Evolutionary conservation across 2,888 invertebrate genomes (phyloP).

Genomic region (Drosophila maculinotata): DNA sequence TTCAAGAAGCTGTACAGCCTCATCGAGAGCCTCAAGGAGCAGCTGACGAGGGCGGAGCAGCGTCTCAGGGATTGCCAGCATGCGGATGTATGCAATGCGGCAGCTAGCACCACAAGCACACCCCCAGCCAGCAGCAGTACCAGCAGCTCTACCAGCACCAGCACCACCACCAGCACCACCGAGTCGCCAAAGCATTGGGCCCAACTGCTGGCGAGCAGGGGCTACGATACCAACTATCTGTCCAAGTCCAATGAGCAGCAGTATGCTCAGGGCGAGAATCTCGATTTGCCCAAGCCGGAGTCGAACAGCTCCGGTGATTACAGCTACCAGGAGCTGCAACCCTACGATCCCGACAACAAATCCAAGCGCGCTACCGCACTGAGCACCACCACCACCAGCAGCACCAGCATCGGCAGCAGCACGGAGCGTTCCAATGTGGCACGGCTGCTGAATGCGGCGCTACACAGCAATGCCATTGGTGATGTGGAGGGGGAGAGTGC

Average conservation of each 20-base stretch:
- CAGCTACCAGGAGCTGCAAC: slow-evolving; percentile 51
- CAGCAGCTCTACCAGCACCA: slow-evolving; percentile 4
- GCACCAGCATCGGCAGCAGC: slow-evolving; percentile 6
- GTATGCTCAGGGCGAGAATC: slow-evolving; percentile 49
- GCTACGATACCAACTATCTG: slow-evolving; percentile 70
- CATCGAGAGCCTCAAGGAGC: slow-evolving; percentile 36
- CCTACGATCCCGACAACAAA: slow-evolving; percentile 49
- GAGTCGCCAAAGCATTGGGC: slow-evolving; percentile 56
- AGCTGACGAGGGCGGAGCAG: slow-evolving; percentile 35
- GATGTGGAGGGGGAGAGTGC: background rate
- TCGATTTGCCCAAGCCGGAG: too few species aligned
- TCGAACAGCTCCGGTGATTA: slow-evolving; percentile 28
- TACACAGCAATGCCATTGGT: slow-evolving; percentile 20
- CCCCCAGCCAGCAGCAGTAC: slow-evolving; percentile 6
- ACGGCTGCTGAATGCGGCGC: slow-evolving; percentile 28
- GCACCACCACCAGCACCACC: slow-evolving; percentile 5
- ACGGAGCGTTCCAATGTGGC: slow-evolving; percentile 24
- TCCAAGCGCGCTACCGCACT: slow-evolving; percentile 47
- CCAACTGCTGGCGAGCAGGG: slow-evolving; percentile 64
- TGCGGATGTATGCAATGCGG: background rate
- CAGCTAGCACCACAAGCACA: background rate
- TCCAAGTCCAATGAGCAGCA: slow-evolving; percentile 61
- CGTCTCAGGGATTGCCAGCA: slow-evolving; percentile 25
- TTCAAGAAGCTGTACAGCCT: slow-evolving; percentile 42
- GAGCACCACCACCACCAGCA: slow-evolving; percentile 5